Conservation (phyloP, 2,888 invertebrate species). For the Sinopyrophorus schimmeli region DNA sequence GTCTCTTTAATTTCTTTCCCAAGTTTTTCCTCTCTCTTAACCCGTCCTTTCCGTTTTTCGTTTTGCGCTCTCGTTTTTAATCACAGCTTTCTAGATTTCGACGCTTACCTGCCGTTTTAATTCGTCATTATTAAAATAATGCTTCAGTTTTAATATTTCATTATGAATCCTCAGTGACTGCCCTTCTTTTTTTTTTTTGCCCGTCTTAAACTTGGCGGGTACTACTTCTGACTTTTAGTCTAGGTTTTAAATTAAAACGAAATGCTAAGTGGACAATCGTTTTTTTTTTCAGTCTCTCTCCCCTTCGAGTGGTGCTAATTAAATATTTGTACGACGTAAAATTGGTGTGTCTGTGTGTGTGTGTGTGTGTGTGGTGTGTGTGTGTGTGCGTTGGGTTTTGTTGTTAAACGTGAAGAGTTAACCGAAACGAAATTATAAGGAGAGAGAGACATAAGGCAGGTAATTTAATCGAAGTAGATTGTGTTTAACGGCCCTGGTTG, state of each 20-base stretch:
- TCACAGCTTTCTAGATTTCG: slow-evolving; percentile 50
- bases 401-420: no score
- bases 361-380: no score
- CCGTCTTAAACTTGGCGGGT: neutral
- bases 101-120: slow-evolving; percentile 54
- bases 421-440: no score
- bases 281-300: no score
- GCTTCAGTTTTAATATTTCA: slow-evolving; percentile 58
- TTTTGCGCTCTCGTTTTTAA: slow-evolving; percentile 49
- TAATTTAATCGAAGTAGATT: slow-evolving; percentile 19
- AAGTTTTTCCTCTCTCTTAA: slow-evolving; percentile 37
- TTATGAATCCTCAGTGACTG: slow-evolving; percentile 48
- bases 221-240: slow-evolving; percentile 3
- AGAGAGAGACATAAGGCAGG: slow-evolving; percentile 18
- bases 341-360: no score
- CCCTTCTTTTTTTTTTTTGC: slow-evolving; percentile 36
- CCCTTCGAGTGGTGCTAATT: no score
- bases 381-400: no score
- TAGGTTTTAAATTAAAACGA: no score
- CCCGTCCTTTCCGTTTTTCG: slow-evolving; percentile 39
- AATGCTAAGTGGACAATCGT: no score
- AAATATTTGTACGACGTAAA: no score
- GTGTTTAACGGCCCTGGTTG: slow-evolving; percentile 18
- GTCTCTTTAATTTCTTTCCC: slow-evolving; percentile 39
- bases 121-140: slow-evolving; percentile 58